These are phyloP conservation scores for Furcula furcula DNA, from an alignment of 2,888 invertebrate species.

Conservation along the genomic window DNA sequence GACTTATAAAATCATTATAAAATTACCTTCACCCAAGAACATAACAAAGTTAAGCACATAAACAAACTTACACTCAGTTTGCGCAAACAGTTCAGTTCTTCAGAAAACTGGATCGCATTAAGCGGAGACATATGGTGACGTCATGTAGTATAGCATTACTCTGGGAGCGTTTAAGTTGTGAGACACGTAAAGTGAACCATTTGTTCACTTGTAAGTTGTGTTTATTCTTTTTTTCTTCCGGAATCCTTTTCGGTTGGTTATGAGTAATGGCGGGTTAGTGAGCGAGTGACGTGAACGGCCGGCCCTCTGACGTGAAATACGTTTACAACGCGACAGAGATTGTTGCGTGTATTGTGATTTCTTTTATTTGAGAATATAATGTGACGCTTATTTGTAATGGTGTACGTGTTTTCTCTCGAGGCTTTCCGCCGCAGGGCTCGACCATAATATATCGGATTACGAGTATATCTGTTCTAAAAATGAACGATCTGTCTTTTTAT, in stretches of 20 bases:
- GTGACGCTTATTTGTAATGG: slow-evolving; percentile 8
- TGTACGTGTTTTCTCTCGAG: no score
- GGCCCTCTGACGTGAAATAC: slow-evolving; percentile 51
- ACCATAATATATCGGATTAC: no score
- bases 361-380: slow-evolving; percentile 29
- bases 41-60: no score
- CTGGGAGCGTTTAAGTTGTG: slow-evolving; percentile 66
- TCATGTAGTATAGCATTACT: slow-evolving; percentile 66
- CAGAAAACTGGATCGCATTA: slow-evolving; percentile 51
- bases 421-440: no score
- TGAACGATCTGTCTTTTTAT: no score
- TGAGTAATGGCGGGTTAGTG: slow-evolving; percentile 62
- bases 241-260: slow-evolving; percentile 57
- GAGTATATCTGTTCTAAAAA: no score
- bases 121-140: slow-evolving; percentile 62
- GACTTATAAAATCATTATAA: no score
- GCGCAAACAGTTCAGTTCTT: slow-evolving; percentile 40
- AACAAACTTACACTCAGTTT: no score
- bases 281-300: slow-evolving; percentile 49
- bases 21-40: no score
- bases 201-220: slow-evolving; percentile 68
- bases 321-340: slow-evolving; percentile 53
- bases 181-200: slow-evolving; percentile 72
- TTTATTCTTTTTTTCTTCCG: slow-evolving; percentile 61
- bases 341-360: slow-evolving; percentile 47